phyloP scores from a whole-genome alignment of 1,140 invertebrate species.

The Dreissena rostriformis region DNA sequence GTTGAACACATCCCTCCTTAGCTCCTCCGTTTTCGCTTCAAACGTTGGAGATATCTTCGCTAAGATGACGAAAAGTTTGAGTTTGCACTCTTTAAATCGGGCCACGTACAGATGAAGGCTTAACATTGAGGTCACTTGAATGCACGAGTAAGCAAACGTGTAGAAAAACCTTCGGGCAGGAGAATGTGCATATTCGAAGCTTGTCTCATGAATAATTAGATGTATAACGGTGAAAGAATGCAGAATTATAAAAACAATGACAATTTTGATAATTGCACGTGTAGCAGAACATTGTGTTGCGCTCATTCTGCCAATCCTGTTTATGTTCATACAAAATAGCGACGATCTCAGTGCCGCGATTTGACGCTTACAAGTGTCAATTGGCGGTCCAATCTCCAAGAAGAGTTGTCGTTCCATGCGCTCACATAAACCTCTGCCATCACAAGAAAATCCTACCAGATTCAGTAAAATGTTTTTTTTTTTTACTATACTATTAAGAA shows the following conservation, averaged over 20 bases:
- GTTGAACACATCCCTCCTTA: not conserved
- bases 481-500: no score
- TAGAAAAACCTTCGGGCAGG: not conserved
- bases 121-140: constrained; percentile 18
- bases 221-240: not conserved
- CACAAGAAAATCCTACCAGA: no score
- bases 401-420: no score
- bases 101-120: constrained; percentile 1
- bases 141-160: not conserved
- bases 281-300: not conserved
- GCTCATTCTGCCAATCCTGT: not conserved
- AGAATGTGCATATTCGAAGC: not conserved
- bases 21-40: not conserved
- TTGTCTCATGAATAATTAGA: constrained; percentile 1
- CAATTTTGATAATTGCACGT: constrained; percentile 16
- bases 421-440: no score
- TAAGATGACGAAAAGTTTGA: not conserved
- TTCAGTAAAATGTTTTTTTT: no score
- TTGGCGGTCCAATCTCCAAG: no score
- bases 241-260: constrained; percentile 7
- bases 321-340: not conserved
- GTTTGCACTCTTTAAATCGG: constrained; percentile 12
- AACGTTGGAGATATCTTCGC: not conserved
- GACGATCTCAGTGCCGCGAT: not conserved
- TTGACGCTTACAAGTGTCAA: not conserved